A percentile compares a stretch with the other conserved stretches of the same genome.
These are phyloP conservation scores for Stichopus chloronotus DNA, from an alignment of 35 echinoderm and acorn worm species.

Conservation along the genomic window DNA sequence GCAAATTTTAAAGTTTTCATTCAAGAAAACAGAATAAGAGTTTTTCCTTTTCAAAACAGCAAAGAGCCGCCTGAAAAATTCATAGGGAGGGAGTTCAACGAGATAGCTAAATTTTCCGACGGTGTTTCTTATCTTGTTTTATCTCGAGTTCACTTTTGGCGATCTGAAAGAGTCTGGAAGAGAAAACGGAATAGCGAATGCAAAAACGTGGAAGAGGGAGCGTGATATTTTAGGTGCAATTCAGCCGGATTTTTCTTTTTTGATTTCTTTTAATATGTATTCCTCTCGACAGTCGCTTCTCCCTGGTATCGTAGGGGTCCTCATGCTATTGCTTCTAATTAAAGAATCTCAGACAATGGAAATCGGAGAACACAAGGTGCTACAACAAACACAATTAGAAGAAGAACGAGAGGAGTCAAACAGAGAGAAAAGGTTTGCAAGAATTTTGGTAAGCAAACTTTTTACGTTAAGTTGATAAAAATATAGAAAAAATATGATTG, in stretches of 20 bases:
- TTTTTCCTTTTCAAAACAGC: too few relatives aligned
- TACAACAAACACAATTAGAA: background rate
- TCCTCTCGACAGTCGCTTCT: constrained; percentile 22
- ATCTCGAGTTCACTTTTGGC: background rate
- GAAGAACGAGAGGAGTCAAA: constrained; percentile 13
- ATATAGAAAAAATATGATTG: too few relatives aligned
- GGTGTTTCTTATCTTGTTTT: background rate
- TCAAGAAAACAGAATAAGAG: too few relatives aligned
- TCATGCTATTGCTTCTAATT: constrained; percentile 11
- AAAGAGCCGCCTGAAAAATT: too few relatives aligned
- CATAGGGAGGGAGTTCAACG: too few relatives aligned
- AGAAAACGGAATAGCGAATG: background rate
- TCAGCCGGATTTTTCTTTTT: background rate
- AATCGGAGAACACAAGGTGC: background rate
- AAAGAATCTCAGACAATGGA: background rate
- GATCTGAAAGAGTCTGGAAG: background rate
- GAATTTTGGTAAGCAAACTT: constrained; percentile 15
- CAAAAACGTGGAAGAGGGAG: background rate
- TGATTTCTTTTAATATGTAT: constrained; percentile 14
- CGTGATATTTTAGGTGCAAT: background rate
- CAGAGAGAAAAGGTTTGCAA: constrained; percentile 27
- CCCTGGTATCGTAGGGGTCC: constrained; percentile 16
- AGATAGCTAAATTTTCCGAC: too few relatives aligned
- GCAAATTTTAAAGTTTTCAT: too few relatives aligned
- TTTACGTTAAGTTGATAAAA: too few relatives aligned